phyloP scores from a whole-genome alignment of 2,888 invertebrate genomes.

The Pseudeuparius sepicola region DNA sequence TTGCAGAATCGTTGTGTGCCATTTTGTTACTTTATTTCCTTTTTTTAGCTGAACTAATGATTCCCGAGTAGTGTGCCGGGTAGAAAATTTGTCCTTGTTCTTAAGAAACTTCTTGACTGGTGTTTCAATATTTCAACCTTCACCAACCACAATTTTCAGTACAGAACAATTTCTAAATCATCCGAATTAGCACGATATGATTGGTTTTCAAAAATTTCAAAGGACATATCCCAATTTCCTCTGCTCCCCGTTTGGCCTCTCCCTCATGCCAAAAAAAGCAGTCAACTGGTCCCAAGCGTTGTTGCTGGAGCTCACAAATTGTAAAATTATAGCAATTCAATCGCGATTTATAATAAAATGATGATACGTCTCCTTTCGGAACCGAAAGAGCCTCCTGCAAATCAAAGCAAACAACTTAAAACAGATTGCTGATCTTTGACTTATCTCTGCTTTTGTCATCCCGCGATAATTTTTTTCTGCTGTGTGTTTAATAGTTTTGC shows the following conservation, averaged over 20 bases:
- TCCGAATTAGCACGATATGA: constrained; percentile 1
- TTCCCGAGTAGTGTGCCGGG: constrained; percentile 8
- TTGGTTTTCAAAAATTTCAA: not conserved
- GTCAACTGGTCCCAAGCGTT: too few relatives aligned
- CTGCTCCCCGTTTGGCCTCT: constrained; percentile 2
- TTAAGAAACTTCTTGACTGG: constrained; percentile 9
- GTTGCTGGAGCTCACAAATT: too few relatives aligned
- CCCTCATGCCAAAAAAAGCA: constrained; percentile 7
- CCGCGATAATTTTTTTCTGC: constrained; percentile 7
- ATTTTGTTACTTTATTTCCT: too few relatives aligned
- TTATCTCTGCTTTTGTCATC: constrained; percentile 1
- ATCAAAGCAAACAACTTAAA: constrained; percentile 5
- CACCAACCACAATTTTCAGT: too few relatives aligned
- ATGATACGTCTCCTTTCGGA: too few relatives aligned
- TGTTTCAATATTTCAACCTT: too few relatives aligned
- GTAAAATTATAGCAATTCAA: constrained; percentile 6
- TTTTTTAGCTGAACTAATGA: too few relatives aligned
- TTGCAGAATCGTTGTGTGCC: constrained; percentile 7
- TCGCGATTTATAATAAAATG: constrained; percentile 2
- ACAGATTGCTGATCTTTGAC: constrained; percentile 1
- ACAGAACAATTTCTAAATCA: constrained; percentile 7
- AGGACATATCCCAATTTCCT: too few relatives aligned
- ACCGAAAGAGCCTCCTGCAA: not conserved
- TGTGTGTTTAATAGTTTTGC: too few relatives aligned
- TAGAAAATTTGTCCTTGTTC: constrained; percentile 13